A percentile compares a stretch with the other conserved stretches of the same genome.
phyloP scores from a whole-genome alignment of 1,140 invertebrate species.

The Magallana gigas region DNA sequence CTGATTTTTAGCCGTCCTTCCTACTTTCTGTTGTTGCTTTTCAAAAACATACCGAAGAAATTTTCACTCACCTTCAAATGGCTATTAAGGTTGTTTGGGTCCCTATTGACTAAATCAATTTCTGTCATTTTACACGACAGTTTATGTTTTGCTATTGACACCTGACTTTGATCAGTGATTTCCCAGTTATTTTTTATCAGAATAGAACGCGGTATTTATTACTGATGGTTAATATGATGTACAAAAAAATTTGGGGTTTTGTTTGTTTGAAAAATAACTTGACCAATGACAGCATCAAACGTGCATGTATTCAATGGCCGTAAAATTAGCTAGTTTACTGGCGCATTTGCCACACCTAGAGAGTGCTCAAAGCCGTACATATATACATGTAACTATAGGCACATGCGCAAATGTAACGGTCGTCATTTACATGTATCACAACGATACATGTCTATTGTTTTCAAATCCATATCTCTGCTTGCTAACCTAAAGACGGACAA shows the following conservation, averaged over 20 bases:
- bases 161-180: background rate
- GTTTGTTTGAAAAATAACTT: background rate
- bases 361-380: too few species aligned
- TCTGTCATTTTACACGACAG: background rate
- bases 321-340: slow-evolving; percentile 13
- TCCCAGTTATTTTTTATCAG: background rate
- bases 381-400: too few species aligned
- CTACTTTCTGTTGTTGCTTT: too few species aligned
- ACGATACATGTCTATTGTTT: too few species aligned
- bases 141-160: too few species aligned
- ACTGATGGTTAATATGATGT: background rate
- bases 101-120: slow-evolving; percentile 13
- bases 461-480: too few species aligned
- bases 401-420: too few species aligned
- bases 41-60: too few species aligned
- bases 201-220: background rate
- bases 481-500: too few species aligned
- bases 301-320: background rate
- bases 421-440: too few species aligned
- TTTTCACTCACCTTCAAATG: slow-evolving; percentile 1
- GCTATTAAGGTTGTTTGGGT: slow-evolving; percentile 14
- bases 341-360: background rate
- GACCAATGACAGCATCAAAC: background rate
- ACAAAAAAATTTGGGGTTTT: background rate
- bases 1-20: too few species aligned